These are phyloP conservation scores for Actinopyga echinites DNA, from an alignment of 53 echinoderm and acorn worm genomes.

Conservation along the genomic window DNA sequence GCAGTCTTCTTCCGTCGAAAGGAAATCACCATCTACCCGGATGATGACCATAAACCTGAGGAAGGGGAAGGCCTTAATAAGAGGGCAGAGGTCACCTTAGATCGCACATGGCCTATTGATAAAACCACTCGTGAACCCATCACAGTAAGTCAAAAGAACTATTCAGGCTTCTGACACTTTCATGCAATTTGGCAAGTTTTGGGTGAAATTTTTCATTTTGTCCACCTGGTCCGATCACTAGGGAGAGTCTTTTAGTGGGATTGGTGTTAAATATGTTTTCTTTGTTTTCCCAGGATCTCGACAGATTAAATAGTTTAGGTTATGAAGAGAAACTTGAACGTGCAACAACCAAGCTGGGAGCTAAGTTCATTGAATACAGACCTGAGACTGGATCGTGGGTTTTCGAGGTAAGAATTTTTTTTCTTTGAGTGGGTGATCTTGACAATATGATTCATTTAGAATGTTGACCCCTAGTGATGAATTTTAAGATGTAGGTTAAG, in stretches of 20 bases:
- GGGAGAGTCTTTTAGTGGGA: too few species aligned
- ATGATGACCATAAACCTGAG: slow-evolving; percentile 70
- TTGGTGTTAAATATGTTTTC: too few species aligned
- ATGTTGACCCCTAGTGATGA: too few species aligned
- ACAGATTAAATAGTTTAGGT: slow-evolving; percentile 61
- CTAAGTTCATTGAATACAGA: slow-evolving; percentile 95
- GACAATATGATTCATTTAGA: neutral
- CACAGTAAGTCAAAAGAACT: slow-evolving; percentile 41
- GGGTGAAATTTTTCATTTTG: too few species aligned
- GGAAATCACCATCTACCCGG: slow-evolving; percentile 95
- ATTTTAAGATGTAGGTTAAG: neutral
- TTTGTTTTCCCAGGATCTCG: slow-evolving; percentile 59
- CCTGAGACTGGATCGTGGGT: slow-evolving; percentile 98
- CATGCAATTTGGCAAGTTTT: neutral
- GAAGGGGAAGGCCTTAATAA: slow-evolving; percentile 86
- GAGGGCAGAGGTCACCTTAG: slow-evolving; percentile 96
- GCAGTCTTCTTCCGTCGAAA: slow-evolving; percentile 94
- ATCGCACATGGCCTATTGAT: slow-evolving; percentile 91
- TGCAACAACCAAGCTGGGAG: slow-evolving; percentile 89
- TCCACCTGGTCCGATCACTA: too few species aligned
- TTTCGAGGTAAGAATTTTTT: slow-evolving; percentile 65
- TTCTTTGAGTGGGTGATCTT: neutral
- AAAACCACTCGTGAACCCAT: slow-evolving; percentile 90
- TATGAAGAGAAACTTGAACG: slow-evolving; percentile 86
- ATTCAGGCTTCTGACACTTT: neutral